phyloP scores from a whole-genome alignment of 1,140 invertebrate genomes.

The Calliopsis andreniformis region DNA sequence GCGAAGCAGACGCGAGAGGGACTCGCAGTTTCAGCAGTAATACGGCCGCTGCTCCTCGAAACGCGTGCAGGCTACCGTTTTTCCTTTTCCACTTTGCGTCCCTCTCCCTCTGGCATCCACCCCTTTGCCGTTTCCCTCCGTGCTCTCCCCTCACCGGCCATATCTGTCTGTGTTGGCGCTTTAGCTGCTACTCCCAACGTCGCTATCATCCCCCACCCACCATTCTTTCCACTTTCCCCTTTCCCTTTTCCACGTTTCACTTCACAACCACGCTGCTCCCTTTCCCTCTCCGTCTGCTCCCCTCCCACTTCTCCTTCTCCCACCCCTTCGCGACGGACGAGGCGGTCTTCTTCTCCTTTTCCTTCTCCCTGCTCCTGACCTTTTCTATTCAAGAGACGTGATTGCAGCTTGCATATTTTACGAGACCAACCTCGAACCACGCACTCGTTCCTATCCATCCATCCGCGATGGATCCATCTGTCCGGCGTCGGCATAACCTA shows the following conservation, averaged over 20 bases:
- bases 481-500: slow-evolving; percentile 27
- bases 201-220: slow-evolving; percentile 33
- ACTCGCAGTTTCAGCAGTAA: slow-evolving; percentile 65
- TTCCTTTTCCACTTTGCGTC: slow-evolving; percentile 15
- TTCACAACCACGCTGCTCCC: slow-evolving; percentile 17
- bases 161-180: slow-evolving; percentile 40
- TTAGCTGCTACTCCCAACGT: slow-evolving; percentile 39
- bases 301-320: neutral
- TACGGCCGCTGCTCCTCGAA: slow-evolving; percentile 52
- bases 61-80: slow-evolving; percentile 35
- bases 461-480: slow-evolving; percentile 38
- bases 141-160: slow-evolving; percentile 13
- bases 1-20: slow-evolving; percentile 34
- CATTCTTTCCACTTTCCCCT: slow-evolving; percentile 32
- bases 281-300: neutral
- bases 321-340: neutral
- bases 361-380: slow-evolving; percentile 42
- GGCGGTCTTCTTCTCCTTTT: slow-evolving; percentile 20
- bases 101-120: slow-evolving; percentile 3
- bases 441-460: slow-evolving; percentile 16
- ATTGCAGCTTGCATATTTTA: slow-evolving; percentile 71
- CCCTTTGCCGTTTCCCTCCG: neutral
- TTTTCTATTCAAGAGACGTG: slow-evolving; percentile 65
- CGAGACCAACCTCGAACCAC: slow-evolving; percentile 50
- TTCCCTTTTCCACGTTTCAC: slow-evolving; percentile 41